Evolutionary conservation across 2,113 vertebrate species (phyloP).

Genomic region (Hydrochoerus hydrochaeris): DNA sequence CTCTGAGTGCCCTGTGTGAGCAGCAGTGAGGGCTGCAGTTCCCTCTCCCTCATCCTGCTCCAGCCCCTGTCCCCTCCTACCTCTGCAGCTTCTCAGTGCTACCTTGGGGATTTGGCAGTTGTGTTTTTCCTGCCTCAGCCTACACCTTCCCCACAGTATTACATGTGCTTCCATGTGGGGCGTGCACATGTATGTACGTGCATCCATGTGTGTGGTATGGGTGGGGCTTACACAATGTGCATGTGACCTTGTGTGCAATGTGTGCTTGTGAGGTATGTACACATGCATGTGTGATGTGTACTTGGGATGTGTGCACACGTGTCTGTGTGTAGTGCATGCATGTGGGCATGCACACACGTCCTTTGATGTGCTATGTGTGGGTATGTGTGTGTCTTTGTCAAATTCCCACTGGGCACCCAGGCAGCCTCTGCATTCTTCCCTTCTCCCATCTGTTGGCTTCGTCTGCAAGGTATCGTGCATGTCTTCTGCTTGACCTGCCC

Average conservation of each 20-base stretch:
- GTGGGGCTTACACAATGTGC: background rate
- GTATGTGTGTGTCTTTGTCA: background rate
- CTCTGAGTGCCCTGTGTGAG: rapidly evolving
- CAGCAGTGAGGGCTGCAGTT: background rate
- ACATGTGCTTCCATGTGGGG: background rate
- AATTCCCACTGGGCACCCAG: background rate
- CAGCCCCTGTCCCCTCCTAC: no score
- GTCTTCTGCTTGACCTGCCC: no score
- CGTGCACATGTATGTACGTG: background rate
- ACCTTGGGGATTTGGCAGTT: background rate
- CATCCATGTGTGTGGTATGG: background rate
- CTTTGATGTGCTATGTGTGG: background rate
- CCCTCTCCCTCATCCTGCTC: no score
- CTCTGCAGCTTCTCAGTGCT: background rate
- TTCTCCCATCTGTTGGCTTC: background rate
- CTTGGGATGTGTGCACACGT: background rate
- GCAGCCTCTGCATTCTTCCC: background rate
- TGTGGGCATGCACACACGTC: background rate
- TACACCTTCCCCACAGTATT: no score
- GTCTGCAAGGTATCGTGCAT: no score
- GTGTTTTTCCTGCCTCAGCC: background rate
- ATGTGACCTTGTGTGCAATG: background rate
- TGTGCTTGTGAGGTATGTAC: background rate
- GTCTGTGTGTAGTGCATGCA: background rate
- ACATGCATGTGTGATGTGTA: background rate